A percentile compares a stretch with the other conserved stretches of the same genome.
Evolutionary conservation across 2,797 vertebrate species (phyloP).

Genomic region (Falco cherrug): DNA sequence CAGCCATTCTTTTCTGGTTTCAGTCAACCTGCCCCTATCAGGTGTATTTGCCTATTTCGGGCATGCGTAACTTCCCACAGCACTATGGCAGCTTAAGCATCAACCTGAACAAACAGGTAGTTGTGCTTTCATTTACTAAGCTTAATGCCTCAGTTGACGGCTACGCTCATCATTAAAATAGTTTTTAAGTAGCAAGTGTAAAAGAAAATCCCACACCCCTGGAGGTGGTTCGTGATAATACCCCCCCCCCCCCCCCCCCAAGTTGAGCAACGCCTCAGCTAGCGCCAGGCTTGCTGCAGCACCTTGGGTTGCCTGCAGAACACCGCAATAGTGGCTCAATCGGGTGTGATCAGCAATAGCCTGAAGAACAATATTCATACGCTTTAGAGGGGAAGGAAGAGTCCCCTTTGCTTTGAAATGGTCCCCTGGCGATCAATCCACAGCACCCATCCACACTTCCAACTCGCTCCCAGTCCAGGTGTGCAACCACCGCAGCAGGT

Average conservation of each 20-base stretch:
- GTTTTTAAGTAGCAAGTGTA: neutral
- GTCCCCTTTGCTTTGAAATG: neutral
- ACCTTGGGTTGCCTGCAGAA: neutral
- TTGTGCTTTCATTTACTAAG: neutral
- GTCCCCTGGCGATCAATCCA: neutral
- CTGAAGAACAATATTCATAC: fast-evolving
- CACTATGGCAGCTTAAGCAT: neutral
- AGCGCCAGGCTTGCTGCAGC: neutral
- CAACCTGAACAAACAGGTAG: neutral
- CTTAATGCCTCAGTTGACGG: neutral
- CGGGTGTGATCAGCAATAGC: neutral
- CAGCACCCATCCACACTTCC: neutral
- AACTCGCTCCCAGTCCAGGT: neutral
- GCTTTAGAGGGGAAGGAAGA: neutral
- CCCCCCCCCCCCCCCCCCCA: too few species aligned
- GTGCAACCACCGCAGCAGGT: neutral
- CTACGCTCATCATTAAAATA: neutral
- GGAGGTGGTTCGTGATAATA: neutral
- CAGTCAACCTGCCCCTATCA: neutral
- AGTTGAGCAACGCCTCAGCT: neutral
- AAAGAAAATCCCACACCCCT: neutral
- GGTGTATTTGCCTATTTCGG: neutral
- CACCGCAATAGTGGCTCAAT: neutral
- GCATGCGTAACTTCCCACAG: neutral
- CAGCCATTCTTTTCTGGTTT: neutral